Conservation (phyloP, 2,797 vertebrate genomes). For the Coreius guichenoti region DNA sequence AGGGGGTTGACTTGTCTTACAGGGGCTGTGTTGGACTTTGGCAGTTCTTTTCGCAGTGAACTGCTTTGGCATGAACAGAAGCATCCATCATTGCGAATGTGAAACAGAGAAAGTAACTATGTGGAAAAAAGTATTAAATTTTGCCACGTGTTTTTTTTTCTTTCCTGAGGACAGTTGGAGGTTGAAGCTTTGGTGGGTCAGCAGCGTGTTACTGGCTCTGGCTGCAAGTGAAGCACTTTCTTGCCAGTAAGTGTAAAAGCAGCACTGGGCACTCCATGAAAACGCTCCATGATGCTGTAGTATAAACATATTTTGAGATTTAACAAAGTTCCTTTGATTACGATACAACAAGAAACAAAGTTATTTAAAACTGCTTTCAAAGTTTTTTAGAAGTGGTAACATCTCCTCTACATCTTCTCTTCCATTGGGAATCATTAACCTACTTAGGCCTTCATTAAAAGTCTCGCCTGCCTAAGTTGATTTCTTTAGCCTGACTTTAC, state of each 20-base stretch:
- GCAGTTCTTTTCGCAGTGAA: constrained; percentile 8
- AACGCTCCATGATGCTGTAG: not conserved
- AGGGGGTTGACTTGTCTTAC: not conserved
- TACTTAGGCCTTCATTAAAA: constrained; percentile 45
- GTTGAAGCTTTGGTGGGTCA: constrained; percentile 41
- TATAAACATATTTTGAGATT: not conserved
- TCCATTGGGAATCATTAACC: constrained; percentile 37
- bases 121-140: constrained; percentile 22
- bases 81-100: constrained; percentile 15
- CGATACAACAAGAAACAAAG: constrained; percentile 14
- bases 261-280: not conserved
- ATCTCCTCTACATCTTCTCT: constrained; percentile 17
- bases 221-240: constrained; percentile 22
- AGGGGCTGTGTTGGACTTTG: constrained; percentile 15
- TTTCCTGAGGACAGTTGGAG: constrained; percentile 19
- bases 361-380: not conserved
- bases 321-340: not conserved
- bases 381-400: constrained; percentile 21
- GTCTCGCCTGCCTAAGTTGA: constrained; percentile 3
- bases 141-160: constrained; percentile 5
- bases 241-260: constrained; percentile 20
- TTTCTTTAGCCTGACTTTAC: constrained; percentile 22
- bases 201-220: constrained; percentile 31
- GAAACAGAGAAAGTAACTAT: constrained; percentile 9
- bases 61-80: constrained; percentile 25